phyloP scores from a whole-genome alignment of 2,113 vertebrate genomes.

The Peromyscus maniculatus region DNA sequence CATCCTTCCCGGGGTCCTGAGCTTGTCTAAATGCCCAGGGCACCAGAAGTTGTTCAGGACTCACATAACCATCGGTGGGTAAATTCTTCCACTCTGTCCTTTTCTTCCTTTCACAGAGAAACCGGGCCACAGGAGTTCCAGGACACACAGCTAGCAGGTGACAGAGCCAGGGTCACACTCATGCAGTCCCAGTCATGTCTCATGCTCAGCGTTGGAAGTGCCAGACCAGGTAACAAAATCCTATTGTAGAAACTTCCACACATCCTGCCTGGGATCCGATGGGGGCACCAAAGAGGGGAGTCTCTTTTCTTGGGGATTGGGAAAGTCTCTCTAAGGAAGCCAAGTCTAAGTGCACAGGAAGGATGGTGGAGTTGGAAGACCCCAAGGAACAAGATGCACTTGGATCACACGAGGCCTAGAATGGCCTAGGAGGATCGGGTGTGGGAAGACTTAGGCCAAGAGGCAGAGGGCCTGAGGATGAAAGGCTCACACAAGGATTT shows the following conservation, averaged over 20 bases:
- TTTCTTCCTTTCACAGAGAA: background rate
- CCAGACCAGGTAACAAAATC: too few relatives aligned
- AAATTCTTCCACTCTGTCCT: background rate
- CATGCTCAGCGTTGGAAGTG: fast-evolving
- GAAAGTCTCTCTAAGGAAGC: background rate
- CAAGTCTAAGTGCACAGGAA: background rate
- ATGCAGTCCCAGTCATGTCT: background rate
- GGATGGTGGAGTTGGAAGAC: background rate
- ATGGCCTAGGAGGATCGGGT: fast-evolving
- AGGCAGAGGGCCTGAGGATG: background rate
- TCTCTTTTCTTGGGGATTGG: background rate
- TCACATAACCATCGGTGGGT: background rate
- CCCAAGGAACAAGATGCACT: background rate
- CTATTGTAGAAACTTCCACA: background rate
- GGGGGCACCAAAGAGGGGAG: too few relatives aligned
- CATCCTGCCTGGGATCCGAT: background rate
- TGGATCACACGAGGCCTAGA: fast-evolving
- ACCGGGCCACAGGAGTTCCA: background rate
- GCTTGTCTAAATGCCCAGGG: fast-evolving
- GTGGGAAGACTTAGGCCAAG: background rate
- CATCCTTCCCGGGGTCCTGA: background rate
- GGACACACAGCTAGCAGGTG: background rate
- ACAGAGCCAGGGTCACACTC: background rate
- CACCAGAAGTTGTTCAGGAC: fast-evolving
- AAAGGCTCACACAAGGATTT: background rate